phyloP scores from a whole-genome alignment of 2,797 vertebrate genomes.

The Takifugu ocellatus region DNA sequence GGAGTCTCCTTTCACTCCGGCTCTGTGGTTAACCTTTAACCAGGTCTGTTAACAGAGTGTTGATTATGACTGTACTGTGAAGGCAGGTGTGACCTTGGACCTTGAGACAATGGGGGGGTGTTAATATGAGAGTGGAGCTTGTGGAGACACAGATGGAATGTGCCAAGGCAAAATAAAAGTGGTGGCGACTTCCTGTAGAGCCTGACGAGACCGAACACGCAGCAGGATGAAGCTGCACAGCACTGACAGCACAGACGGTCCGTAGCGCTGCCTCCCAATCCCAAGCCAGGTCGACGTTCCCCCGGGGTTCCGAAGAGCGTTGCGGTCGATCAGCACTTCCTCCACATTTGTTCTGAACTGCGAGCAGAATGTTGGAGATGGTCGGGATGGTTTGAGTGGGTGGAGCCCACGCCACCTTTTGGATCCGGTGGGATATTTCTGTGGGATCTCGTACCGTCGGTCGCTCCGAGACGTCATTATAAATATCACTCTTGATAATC shows the following conservation, averaged over 20 bases:
- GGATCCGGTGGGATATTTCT: too few species aligned
- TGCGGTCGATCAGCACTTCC: too few species aligned
- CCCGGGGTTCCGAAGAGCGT: not conserved
- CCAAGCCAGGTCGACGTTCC: not conserved
- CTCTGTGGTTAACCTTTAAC: slow-evolving; percentile 68
- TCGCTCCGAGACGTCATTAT: too few species aligned
- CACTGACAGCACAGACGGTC: too few species aligned
- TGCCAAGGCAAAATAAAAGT: slow-evolving; percentile 3
- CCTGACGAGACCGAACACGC: not conserved
- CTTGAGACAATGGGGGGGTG: not conserved
- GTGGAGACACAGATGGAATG: slow-evolving; percentile 4
- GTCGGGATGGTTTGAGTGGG: too few species aligned
- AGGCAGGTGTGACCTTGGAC: slow-evolving; percentile 53
- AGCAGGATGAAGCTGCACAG: not conserved
- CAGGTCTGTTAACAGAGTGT: slow-evolving; percentile 17
- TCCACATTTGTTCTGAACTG: too few species aligned
- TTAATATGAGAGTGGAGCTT: not conserved
- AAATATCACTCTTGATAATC: too few species aligned
- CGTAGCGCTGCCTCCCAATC: not conserved
- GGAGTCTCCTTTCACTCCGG: slow-evolving; percentile 9
- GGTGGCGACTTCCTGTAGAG: too few species aligned
- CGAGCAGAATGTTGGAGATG: too few species aligned
- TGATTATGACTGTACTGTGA: slow-evolving; percentile 35
- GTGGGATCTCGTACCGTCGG: too few species aligned
- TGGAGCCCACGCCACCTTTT: too few species aligned